Conservation (phyloP, 2,888 invertebrate species). For the Rotaria socialis region DNA sequence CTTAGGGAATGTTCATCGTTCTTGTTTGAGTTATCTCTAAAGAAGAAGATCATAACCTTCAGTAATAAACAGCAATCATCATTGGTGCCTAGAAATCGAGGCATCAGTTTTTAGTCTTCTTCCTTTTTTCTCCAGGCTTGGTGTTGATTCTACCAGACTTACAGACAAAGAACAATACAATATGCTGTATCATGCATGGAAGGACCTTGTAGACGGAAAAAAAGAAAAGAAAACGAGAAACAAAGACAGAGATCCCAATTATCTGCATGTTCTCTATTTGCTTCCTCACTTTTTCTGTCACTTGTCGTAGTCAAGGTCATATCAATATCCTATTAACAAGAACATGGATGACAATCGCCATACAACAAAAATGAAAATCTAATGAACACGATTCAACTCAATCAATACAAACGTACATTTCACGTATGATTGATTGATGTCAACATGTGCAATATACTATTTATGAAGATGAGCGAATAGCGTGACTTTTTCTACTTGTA, state of each 20-base stretch:
- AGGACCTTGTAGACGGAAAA: neutral
- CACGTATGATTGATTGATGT: neutral
- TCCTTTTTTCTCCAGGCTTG: neutral
- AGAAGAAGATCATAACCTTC: neutral
- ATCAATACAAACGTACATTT: neutral
- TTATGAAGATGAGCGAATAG: no score
- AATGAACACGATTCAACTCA: neutral
- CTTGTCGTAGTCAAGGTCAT: slow-evolving; percentile 12
- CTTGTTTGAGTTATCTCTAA: neutral
- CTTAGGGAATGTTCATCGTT: neutral
- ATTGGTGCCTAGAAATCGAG: neutral
- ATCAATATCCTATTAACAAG: neutral
- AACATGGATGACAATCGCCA: neutral
- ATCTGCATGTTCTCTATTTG: neutral
- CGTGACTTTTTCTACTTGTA: no score
- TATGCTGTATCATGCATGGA: neutral
- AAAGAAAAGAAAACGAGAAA: neutral
- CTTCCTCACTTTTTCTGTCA: slow-evolving; percentile 18
- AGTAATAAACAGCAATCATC: neutral
- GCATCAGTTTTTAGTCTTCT: neutral
- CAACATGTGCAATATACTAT: no score
- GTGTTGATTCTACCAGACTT: neutral
- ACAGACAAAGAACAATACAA: neutral
- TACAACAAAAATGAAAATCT: neutral
- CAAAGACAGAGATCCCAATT: slow-evolving; percentile 7